These are phyloP conservation scores for Coccyzus lansbergi DNA, from an alignment of 2,797 vertebrate genomes.

Conservation along the genomic window DNA sequence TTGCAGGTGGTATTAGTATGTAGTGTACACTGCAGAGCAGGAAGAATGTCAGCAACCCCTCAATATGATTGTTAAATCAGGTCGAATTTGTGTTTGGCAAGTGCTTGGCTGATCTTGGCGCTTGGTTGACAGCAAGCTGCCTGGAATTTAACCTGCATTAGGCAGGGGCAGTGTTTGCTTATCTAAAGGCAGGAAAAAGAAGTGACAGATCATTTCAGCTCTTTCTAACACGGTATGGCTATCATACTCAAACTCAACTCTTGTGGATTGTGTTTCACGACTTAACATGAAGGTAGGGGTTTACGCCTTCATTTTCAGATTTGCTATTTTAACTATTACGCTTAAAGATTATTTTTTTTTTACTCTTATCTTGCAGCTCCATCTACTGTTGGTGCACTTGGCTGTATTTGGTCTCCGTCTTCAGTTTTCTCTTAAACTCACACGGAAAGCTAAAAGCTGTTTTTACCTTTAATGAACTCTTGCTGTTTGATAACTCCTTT, in stretches of 20 bases:
- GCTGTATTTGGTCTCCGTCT: neutral
- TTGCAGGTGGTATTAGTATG: neutral
- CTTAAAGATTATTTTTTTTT: neutral
- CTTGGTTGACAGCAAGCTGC: neutral
- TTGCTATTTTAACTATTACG: neutral
- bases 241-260: neutral
- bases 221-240: neutral
- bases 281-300: neutral
- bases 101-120: neutral
- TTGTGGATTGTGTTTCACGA: neutral
- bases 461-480: neutral
- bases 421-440: neutral
- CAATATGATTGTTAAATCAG: neutral
- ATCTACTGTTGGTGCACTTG: constrained; percentile 4
- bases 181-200: neutral
- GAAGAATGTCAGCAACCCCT: neutral
- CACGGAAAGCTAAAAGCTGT: neutral
- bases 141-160: neutral
- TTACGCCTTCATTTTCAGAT: neutral
- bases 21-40: neutral
- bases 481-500: neutral
- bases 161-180: neutral
- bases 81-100: neutral
- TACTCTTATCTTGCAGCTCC: neutral
- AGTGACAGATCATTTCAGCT: neutral